These are phyloP conservation scores for Schizaphis graminum DNA, from an alignment of 2,888 invertebrate species.

Conservation along the genomic window DNA sequence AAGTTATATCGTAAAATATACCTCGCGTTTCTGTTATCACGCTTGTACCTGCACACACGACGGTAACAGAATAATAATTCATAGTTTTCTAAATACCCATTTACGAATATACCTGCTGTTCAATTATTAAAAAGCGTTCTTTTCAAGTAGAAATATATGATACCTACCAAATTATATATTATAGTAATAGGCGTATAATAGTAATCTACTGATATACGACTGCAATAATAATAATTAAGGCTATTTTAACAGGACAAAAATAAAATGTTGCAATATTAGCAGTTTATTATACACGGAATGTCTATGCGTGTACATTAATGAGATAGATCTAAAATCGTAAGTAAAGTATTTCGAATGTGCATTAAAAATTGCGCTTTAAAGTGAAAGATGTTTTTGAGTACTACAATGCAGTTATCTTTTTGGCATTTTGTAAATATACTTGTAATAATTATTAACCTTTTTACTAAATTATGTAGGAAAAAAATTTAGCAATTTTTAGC, in stretches of 20 bases:
- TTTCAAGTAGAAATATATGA: not conserved
- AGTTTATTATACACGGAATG: not conserved
- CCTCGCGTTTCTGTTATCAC: not conserved
- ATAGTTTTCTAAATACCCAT: constrained; percentile 15
- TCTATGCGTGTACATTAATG: not conserved
- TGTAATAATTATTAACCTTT: not conserved
- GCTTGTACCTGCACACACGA: not conserved
- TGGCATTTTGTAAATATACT: not conserved
- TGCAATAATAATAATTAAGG: not conserved
- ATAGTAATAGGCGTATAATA: not conserved
- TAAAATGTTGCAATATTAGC: not conserved
- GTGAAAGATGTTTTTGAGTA: not conserved
- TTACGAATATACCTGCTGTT: not conserved
- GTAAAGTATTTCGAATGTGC: not conserved
- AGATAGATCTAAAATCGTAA: not conserved
- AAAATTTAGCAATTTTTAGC: no score
- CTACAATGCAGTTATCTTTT: not conserved
- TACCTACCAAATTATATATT: not conserved
- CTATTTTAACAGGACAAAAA: not conserved
- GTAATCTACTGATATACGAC: not conserved
- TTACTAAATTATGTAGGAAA: not conserved
- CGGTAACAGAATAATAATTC: not conserved
- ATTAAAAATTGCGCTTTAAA: not conserved
- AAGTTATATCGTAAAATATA: not conserved
- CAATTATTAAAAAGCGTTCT: not conserved